These are phyloP conservation scores for Norana najaformis DNA, from an alignment of 2,888 invertebrate genomes.

Conservation along the genomic window DNA sequence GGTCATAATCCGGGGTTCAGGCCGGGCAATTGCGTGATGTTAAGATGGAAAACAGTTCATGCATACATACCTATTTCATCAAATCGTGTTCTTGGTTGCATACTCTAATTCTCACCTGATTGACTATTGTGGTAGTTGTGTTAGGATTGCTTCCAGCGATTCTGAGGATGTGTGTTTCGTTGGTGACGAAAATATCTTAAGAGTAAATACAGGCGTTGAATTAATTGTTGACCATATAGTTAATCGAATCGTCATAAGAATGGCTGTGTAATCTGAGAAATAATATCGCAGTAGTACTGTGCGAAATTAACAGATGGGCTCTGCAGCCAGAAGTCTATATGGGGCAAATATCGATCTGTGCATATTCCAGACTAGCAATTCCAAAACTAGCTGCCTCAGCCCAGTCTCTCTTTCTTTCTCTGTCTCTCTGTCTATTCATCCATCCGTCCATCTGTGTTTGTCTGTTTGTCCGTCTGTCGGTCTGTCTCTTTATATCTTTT, in stretches of 20 bases:
- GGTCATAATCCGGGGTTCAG: no score
- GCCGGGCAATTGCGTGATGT: no score
- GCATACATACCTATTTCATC: neutral
- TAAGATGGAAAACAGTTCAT: no score
- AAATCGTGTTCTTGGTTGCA: neutral
- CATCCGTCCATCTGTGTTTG: neutral
- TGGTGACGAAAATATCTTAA: constrained; percentile 7
- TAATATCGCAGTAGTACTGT: neutral
- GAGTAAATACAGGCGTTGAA: neutral
- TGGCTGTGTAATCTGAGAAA: neutral
- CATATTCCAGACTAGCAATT: neutral
- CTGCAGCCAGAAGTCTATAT: neutral
- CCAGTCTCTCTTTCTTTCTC: neutral
- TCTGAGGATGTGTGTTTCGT: neutral
- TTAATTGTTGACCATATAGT: neutral
- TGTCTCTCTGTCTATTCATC: neutral
- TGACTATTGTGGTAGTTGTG: neutral
- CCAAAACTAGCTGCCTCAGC: no score
- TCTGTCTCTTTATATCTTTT: neutral
- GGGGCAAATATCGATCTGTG: neutral
- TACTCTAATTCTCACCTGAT: neutral
- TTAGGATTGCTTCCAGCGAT: neutral
- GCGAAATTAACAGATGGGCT: neutral
- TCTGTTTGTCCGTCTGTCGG: neutral
- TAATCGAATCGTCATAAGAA: no score